Conservation (phyloP, 2,888 invertebrate genomes). For the Sesia bembeciformis region DNA sequence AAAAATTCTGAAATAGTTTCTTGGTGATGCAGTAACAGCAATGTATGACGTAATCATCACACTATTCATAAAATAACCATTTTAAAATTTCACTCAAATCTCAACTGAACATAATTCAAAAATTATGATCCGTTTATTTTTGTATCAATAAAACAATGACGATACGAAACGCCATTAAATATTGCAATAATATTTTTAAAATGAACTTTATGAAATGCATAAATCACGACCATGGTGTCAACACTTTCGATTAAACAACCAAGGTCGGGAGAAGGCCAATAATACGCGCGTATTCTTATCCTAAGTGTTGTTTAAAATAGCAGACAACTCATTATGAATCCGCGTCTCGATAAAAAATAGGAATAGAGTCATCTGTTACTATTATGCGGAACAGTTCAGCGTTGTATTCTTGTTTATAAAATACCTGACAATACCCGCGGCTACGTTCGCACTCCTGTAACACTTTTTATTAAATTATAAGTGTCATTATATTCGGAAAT, state of each 20-base stretch:
- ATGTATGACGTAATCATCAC: no score
- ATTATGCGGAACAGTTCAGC: conserved; percentile 18
- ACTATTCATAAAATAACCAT: no score
- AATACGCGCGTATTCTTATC: conserved; percentile 51
- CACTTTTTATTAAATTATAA: no score
- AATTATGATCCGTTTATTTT: no score
- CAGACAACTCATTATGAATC: conserved; percentile 60
- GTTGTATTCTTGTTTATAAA: no score
- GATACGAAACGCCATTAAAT: conserved; percentile 41
- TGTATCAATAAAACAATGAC: conserved; percentile 35
- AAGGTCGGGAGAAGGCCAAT: conserved; percentile 49
- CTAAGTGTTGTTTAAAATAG: conserved; percentile 60
- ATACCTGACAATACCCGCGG: no score
- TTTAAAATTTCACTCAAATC: no score
- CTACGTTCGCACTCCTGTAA: no score
- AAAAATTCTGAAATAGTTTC: no score
- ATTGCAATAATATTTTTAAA: conserved; percentile 42
- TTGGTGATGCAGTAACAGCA: no score
- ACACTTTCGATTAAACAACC: conserved; percentile 63
- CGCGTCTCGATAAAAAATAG: conserved; percentile 59
- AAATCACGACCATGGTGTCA: conserved; percentile 59
- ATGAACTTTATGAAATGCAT: conserved; percentile 49
- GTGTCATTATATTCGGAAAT: no score
- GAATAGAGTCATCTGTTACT: conserved; percentile 57
- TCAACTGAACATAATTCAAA: no score